Percentiles rank a stretch among this genome's conserved stretches.
These are phyloP conservation scores for Psilopogon haemacephalus DNA, from an alignment of 2,113 vertebrate species.

Conservation along the genomic window DNA sequence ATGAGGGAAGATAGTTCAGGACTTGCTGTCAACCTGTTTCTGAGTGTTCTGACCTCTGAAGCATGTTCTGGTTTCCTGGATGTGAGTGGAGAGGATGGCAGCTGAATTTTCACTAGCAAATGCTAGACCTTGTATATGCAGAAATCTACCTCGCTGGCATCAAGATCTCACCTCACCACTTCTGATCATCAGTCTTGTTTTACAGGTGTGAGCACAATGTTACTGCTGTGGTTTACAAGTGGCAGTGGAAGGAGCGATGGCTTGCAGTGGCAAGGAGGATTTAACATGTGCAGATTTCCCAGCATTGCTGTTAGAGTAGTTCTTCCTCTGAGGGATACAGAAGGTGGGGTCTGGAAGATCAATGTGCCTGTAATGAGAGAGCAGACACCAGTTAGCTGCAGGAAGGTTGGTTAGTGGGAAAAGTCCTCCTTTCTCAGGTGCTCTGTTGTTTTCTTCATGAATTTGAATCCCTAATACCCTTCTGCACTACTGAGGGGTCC, in stretches of 20 bases:
- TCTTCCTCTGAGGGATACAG: neutral
- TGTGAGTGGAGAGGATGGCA: neutral
- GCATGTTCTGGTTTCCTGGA: no score
- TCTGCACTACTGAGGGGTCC: neutral
- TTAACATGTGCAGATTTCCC: neutral
- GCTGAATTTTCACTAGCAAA: neutral
- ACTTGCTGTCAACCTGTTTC: neutral
- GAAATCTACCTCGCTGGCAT: neutral
- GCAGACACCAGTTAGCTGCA: neutral
- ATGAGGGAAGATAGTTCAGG: neutral
- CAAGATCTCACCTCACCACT: neutral
- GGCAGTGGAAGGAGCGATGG: fast-evolving
- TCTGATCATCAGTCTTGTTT: neutral
- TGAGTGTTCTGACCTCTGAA: neutral
- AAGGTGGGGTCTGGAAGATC: neutral
- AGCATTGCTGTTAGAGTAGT: neutral
- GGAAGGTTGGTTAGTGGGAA: neutral
- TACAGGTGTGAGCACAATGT: neutral
- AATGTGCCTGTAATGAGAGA: neutral
- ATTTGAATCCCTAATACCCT: neutral
- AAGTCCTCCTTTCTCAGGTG: neutral
- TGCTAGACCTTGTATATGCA: neutral
- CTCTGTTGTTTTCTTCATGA: neutral
- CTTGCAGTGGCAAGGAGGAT: neutral
- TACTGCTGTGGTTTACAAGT: neutral